Evolutionary conservation across 2,113 vertebrate species (phyloP).

Genomic region (Austrofundulus limnaeus): DNA sequence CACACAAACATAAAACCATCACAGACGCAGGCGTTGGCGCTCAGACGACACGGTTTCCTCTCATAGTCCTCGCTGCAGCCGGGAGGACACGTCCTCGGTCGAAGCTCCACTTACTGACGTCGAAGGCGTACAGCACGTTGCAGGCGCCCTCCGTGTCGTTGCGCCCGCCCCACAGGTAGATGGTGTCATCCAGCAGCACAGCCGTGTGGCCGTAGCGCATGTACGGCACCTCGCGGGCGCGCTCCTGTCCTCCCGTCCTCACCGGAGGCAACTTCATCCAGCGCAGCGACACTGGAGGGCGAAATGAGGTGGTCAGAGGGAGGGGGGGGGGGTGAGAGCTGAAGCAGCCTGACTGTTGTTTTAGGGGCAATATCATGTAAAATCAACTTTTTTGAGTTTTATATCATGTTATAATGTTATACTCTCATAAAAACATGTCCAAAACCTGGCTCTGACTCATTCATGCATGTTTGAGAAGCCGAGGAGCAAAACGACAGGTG

Average conservation of each 20-base stretch:
- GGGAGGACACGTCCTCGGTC: constrained; percentile 21
- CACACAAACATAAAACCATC: constrained; percentile 20
- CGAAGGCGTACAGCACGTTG: constrained; percentile 97
- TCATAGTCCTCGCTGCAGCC: constrained; percentile 32
- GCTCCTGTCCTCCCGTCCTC: constrained; percentile 82
- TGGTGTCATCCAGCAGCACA: constrained; percentile 91
- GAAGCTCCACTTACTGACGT: constrained; percentile 88
- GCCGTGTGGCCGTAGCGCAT: constrained; percentile 99
- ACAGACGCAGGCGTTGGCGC: constrained; percentile 30
- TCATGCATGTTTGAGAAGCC: too few relatives aligned
- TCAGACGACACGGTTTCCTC: background rate
- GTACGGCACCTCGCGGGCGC: constrained; percentile 91
- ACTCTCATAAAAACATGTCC: too few relatives aligned
- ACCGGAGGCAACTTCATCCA: constrained; percentile 96
- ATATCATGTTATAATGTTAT: too few relatives aligned
- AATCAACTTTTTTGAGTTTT: too few relatives aligned
- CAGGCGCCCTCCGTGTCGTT: constrained; percentile 98
- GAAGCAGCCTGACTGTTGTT: too few relatives aligned
- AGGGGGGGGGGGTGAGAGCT: too few relatives aligned
- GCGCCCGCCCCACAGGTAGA: constrained; percentile 97
- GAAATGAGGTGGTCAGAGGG: background rate
- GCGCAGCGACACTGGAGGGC: constrained; percentile 88
- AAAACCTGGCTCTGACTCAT: too few relatives aligned
- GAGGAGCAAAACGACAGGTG: too few relatives aligned
- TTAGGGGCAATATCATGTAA: too few relatives aligned